These are phyloP conservation scores for Neostethus bicornis DNA, from an alignment of 2,797 vertebrate genomes.

Conservation along the genomic window DNA sequence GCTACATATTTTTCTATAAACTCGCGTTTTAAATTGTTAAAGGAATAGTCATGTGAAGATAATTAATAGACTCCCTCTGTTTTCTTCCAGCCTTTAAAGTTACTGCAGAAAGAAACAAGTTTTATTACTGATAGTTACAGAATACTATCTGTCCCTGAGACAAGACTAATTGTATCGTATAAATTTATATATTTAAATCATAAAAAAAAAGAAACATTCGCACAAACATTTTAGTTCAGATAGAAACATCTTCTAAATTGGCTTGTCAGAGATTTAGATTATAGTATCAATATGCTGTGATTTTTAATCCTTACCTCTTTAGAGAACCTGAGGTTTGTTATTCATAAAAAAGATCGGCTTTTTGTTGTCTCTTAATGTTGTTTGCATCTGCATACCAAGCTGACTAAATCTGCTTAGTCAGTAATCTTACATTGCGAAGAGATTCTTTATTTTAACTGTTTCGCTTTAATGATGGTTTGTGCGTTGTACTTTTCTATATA, in stretches of 20 bases:
- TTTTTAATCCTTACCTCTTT: conserved; percentile 2
- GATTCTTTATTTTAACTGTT: conserved; percentile 33
- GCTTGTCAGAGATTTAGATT: not conserved
- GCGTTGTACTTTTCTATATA: no score
- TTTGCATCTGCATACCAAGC: conserved; percentile 11
- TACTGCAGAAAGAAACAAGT: no score
- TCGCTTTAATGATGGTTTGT: no score
- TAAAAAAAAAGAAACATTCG: no score
- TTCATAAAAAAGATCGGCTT: conserved; percentile 33
- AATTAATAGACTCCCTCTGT: conserved; percentile 34
- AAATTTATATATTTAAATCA: no score
- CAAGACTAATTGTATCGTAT: no score
- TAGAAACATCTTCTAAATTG: no score
- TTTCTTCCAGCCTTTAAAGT: conserved; percentile 20
- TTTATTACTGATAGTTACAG: no score
- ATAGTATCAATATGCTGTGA: conserved; percentile 4
- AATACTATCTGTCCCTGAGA: no score
- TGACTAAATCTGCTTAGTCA: conserved; percentile 15
- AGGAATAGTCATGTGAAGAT: conserved; percentile 22
- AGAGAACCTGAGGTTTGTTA: conserved; percentile 29
- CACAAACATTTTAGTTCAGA: no score
- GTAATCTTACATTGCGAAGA: conserved; percentile 10
- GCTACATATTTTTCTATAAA: conserved; percentile 3
- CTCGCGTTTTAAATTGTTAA: conserved; percentile 22
- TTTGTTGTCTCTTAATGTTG: no score